Evolutionary conservation across 2,113 vertebrate species (phyloP), one percentile per base, ranked within the genome.

Genomic region (Chlorodrepanis virens): DNA sequence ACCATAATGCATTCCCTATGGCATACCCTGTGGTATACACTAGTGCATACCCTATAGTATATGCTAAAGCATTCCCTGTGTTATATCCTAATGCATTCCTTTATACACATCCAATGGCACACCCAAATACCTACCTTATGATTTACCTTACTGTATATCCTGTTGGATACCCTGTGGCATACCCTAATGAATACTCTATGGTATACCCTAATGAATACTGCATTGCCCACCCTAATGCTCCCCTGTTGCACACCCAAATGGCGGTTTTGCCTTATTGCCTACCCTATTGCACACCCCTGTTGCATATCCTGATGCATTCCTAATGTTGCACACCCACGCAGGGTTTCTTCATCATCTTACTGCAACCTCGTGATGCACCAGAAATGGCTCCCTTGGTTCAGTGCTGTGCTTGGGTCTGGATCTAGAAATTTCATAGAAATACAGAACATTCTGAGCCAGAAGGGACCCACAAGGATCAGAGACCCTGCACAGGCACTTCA

Each of bases 261-360:
- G 31, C 20, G 20, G 5, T n/a, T 56, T 56, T 42, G 5, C 19
- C 29, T 14, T 59, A 3, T 7, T 47, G 49, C 24, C 40, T 63
- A 1, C 27, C 23, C 40, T 28, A 3, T 9, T 33, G 23, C 27
- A 57, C 4, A 2, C 0, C 50, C 0, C 31, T 47, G 4, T 2
- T n/a, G 33, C 40, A 52, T 20, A 18, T 33, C 37, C 29, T 72
- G 27, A 40, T 22, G 2, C 35, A 27, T 16, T 54, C 11, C 68
- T 25, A 3, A 0, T 37, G 19, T 5, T 23, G 8, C 45, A 18
- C 16, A 39, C 24, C 24, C 21, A 7, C 5, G 0, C 25, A 2
- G 18, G 5, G 21, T 56, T 86, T 86, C 53, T 64, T 76, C 59
- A 31, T 52, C 2, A 0, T 49, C 29, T 63, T 61, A 6, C 11